Percentiles rank a stretch among this genome's conserved stretches.
Evolutionary conservation across 2,113 vertebrate genomes (phyloP).

Genomic region (Mustela nigripes): DNA sequence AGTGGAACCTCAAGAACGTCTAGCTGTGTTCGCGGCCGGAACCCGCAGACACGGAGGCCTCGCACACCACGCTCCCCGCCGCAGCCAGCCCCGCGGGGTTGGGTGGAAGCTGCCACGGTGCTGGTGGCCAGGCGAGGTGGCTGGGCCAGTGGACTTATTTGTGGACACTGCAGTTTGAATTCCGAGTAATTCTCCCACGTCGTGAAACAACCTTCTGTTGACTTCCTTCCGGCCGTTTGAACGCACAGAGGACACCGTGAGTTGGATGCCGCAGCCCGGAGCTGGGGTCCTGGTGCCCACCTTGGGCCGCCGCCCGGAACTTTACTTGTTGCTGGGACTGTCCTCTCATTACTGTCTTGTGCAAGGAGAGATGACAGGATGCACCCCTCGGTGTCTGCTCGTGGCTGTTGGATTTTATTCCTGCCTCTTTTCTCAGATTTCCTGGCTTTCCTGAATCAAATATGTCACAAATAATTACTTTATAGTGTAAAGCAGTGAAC

Average conservation of each 20-base stretch:
- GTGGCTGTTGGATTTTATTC: background rate
- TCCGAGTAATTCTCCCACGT: background rate
- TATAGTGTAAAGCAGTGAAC: background rate
- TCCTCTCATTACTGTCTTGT: too few relatives aligned
- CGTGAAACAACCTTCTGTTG: background rate
- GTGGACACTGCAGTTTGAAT: background rate
- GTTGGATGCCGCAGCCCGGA: background rate
- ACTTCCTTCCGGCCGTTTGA: background rate
- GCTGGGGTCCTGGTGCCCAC: rapidly evolving
- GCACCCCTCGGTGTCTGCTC: background rate
- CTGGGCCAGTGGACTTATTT: rapidly evolving
- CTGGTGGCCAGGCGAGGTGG: rapidly evolving
- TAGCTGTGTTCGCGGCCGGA: rapidly evolving
- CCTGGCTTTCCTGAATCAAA: background rate
- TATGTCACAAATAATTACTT: background rate
- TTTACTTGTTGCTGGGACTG: background rate
- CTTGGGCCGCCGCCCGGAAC: background rate
- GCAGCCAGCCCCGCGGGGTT: rapidly evolving
- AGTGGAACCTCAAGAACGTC: rapidly evolving
- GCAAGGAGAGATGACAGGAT: too few relatives aligned
- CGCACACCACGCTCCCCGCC: rapidly evolving
- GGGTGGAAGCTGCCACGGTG: rapidly evolving
- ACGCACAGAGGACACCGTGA: background rate
- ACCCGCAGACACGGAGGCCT: background rate
- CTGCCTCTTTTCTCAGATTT: background rate